These are phyloP conservation scores for Salvelinus namaycush DNA, from an alignment of 2,113 vertebrate species.

Conservation along the genomic window DNA sequence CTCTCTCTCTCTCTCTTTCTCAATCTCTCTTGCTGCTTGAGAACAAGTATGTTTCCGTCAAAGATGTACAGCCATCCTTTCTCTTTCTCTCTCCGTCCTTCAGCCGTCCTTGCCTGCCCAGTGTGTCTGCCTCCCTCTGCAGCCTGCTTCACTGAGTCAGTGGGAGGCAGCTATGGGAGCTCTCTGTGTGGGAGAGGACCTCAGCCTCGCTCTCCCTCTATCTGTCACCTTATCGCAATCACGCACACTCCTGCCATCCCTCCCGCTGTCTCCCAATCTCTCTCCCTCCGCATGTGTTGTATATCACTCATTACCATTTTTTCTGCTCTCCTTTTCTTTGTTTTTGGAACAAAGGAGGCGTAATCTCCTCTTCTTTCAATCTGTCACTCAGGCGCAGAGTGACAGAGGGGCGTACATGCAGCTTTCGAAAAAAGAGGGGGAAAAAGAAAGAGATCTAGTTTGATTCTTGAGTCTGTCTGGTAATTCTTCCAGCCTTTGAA, in stretches of 20 bases:
- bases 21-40: constrained; percentile 10
- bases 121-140: constrained; percentile 38
- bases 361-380: constrained; percentile 36
- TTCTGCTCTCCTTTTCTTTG: constrained; percentile 42
- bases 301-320: constrained; percentile 44
- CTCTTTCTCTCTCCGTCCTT: constrained; percentile 52
- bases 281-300: constrained; percentile 39
- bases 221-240: constrained; percentile 66
- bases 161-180: constrained; percentile 57
- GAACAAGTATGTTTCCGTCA: neutral
- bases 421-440: neutral
- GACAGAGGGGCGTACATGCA: constrained; percentile 31
- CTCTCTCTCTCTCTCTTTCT: constrained; percentile 12
- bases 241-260: constrained; percentile 51
- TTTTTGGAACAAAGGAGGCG: constrained; percentile 47
- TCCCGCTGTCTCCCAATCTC: constrained; percentile 44
- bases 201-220: constrained; percentile 50
- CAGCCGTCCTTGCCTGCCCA: constrained; percentile 66
- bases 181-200: constrained; percentile 61
- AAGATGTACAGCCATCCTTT: neutral
- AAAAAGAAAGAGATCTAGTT: neutral
- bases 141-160: constrained; percentile 50
- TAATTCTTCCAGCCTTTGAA: constrained; percentile 27
- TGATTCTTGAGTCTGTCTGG: constrained; percentile 5
- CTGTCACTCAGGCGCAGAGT: constrained; percentile 51